Evolutionary conservation across 2,113 vertebrate genomes (phyloP).

Genomic region (Corydoras sp.): DNA sequence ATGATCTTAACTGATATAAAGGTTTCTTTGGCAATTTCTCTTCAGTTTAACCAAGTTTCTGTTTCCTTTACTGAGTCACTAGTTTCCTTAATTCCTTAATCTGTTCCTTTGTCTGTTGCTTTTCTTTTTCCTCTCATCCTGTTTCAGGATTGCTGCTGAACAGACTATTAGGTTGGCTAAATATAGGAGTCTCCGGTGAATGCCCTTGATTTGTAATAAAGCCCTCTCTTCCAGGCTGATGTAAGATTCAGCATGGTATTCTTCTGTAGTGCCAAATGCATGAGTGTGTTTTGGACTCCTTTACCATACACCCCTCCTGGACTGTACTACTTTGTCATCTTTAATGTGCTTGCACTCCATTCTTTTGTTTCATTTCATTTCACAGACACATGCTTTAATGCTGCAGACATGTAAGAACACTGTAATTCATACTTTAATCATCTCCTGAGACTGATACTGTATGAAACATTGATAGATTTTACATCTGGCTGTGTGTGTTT

Average conservation of each 20-base stretch:
- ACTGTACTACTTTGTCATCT: too few species aligned
- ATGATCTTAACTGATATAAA: too few species aligned
- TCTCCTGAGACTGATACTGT: too few species aligned
- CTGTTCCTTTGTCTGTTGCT: conserved; percentile 36
- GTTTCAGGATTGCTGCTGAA: conserved; percentile 94
- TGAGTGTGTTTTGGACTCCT: conserved; percentile 49
- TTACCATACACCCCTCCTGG: neutral
- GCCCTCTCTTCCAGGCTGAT: conserved; percentile 69
- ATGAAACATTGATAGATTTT: too few species aligned
- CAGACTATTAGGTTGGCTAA: conserved; percentile 99
- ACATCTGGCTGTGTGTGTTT: too few species aligned
- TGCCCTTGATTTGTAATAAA: conserved; percentile 69
- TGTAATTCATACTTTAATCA: too few species aligned
- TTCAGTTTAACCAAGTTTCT: conserved; percentile 28
- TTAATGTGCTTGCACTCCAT: too few species aligned
- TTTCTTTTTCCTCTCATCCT: conserved; percentile 45
- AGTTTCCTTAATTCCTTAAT: conserved; percentile 36
- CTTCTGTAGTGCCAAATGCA: conserved; percentile 54
- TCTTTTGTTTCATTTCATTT: too few species aligned
- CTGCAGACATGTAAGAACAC: too few species aligned
- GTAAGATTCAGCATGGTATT: conserved; percentile 72
- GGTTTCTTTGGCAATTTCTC: neutral
- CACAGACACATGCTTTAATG: too few species aligned
- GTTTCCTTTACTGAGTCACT: neutral
- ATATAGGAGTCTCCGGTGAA: conserved; percentile 98